Conservation (phyloP, 2,888 invertebrate species). For the Muschampia plurimacula region DNA sequence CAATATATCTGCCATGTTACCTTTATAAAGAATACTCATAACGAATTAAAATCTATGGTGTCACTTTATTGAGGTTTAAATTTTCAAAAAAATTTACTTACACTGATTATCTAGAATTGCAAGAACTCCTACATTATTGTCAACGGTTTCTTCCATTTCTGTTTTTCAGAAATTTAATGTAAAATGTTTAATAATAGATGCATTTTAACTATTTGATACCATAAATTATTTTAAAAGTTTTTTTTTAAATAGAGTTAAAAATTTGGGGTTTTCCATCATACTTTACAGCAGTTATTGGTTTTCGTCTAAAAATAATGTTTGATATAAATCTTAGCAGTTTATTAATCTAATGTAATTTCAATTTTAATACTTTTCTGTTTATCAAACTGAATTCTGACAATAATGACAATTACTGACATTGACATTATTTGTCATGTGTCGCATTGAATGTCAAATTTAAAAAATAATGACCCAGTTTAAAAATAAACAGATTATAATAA, state of each 20-base stretch:
- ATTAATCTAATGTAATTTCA: no score
- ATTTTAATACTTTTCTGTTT: no score
- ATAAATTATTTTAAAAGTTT: not conserved
- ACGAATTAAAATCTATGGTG: not conserved
- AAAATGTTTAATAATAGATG: not conserved
- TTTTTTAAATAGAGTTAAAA: not conserved
- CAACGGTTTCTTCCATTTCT: constrained; percentile 66
- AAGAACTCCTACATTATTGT: constrained; percentile 67
- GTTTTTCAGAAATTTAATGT: constrained; percentile 9
- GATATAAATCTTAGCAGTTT: no score
- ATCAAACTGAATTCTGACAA: no score
- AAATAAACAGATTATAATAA: no score
- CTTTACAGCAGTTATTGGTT: not conserved
- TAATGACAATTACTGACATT: no score
- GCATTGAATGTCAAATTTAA: no score
- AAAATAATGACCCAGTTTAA: no score
- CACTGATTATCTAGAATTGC: constrained; percentile 67
- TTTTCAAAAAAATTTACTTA: constrained; percentile 48
- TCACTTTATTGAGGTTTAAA: not conserved
- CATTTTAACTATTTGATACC: not conserved
- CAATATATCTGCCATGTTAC: constrained; percentile 7
- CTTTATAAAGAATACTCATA: not conserved
- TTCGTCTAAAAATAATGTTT: no score
- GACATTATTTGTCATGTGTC: no score
- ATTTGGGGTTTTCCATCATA: not conserved